Evolutionary conservation across 2,888 invertebrate species (phyloP).

Genomic region (Phorcus lineatus): DNA sequence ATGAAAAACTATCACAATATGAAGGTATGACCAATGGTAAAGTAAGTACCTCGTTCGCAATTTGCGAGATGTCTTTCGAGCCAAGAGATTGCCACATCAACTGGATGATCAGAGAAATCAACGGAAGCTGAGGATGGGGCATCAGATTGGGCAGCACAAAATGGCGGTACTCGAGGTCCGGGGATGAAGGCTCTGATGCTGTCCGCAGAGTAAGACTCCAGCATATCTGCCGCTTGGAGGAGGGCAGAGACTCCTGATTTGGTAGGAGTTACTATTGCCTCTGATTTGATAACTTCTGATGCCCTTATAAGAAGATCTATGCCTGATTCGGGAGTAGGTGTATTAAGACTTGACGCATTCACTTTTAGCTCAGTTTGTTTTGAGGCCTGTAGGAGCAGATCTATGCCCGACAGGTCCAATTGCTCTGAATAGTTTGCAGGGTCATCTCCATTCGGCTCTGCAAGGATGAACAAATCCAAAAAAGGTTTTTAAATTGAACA

Average conservation of each 20-base stretch:
- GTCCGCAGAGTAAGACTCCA: not conserved
- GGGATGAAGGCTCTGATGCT: not conserved
- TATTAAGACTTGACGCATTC: not conserved
- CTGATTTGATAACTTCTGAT: not conserved
- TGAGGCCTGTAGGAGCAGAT: not conserved
- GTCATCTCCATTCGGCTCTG: too few species aligned
- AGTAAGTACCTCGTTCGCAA: not conserved
- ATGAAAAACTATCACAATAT: too few species aligned
- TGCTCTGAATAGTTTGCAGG: too few species aligned
- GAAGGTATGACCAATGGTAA: too few species aligned
- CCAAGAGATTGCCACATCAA: not conserved
- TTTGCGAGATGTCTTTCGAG: not conserved
- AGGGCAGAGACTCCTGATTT: not conserved
- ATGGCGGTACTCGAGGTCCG: not conserved
- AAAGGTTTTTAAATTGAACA: too few species aligned
- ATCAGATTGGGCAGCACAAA: not conserved
- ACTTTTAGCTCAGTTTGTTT: not conserved
- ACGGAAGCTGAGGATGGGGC: not conserved
- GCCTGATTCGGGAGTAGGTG: not conserved
- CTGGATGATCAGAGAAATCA: not conserved
- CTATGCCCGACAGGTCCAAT: not conserved
- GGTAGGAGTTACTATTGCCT: not conserved
- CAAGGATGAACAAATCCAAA: too few species aligned
- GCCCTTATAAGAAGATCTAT: not conserved
- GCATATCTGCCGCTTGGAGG: not conserved